A percentile compares a stretch with the other conserved stretches of the same genome.
Conservation (phyloP, 2,113 vertebrate species). For the Tetraodon nigroviridis region DNA sequence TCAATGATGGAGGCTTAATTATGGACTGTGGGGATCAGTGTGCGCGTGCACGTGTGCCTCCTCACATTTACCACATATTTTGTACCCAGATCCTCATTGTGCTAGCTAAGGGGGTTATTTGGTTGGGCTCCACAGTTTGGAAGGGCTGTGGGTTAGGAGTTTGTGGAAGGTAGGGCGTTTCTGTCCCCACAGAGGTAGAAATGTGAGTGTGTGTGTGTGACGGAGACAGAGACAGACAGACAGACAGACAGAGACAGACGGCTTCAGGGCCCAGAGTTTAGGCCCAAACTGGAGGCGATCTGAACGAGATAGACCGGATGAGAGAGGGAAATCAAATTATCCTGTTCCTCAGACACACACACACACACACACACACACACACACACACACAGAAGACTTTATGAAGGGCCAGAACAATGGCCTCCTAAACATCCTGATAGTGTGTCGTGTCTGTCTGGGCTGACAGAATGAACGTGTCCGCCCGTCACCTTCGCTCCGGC, state of each 20-base stretch:
- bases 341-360: constrained; percentile 30
- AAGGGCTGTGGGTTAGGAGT: no score
- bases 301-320: constrained; percentile 42
- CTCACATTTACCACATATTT: no score
- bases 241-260: not conserved
- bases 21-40: constrained; percentile 51
- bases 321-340: constrained; percentile 61
- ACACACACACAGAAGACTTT: constrained; percentile 14
- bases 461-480: constrained; percentile 59
- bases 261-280: constrained; percentile 52
- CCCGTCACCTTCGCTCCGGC: constrained; percentile 17
- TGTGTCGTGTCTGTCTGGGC: constrained; percentile 61
- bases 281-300: constrained; percentile 61
- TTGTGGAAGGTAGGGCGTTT: no score
- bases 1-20: constrained; percentile 73
- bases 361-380: constrained; percentile 18
- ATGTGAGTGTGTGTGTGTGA: no score
- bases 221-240: constrained; percentile 12
- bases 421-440: constrained; percentile 61
- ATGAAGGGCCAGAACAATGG: constrained; percentile 55
- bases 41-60: not conserved
- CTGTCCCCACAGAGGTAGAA: no score
- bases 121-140: no score
- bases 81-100: no score
- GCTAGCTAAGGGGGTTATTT: no score